Percentiles rank a stretch among this genome's conserved stretches.
Conservation (phyloP, 2,113 vertebrate species). For the Coracopsis vasa region DNA sequence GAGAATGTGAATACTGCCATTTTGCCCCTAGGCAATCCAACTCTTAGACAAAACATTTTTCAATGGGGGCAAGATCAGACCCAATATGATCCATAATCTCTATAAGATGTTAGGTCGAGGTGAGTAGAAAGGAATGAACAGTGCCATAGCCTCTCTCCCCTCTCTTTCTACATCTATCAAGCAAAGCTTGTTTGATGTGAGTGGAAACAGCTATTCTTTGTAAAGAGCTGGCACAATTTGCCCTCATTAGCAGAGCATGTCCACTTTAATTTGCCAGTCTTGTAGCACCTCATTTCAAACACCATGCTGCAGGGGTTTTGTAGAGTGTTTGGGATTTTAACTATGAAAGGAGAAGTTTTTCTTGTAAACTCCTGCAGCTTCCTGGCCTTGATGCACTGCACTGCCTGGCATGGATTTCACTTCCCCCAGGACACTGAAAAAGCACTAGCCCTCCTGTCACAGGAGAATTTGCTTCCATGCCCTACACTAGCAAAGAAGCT, state of each 20-base stretch:
- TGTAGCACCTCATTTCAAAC: not conserved
- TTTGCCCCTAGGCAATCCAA: not conserved
- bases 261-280: not conserved
- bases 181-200: not conserved
- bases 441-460: not conserved
- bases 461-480: not conserved
- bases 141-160: not conserved
- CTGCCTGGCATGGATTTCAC: not conserved
- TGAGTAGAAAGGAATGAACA: not conserved
- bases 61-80: not conserved
- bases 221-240: not conserved
- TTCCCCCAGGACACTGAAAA: not conserved
- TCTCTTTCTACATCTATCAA: not conserved
- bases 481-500: not conserved
- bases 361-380: not conserved
- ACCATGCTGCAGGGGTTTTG: not conserved
- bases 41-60: not conserved
- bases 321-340: not conserved
- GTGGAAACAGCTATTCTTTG: not conserved
- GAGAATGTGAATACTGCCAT: not conserved
- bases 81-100: not conserved
- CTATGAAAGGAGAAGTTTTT: not conserved
- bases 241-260: not conserved
- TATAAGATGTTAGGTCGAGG: not conserved
- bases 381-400: not conserved